Base-by-base conservation (phyloP, 2,888 invertebrate genomes). In the Malacosoma neustria region DNA sequence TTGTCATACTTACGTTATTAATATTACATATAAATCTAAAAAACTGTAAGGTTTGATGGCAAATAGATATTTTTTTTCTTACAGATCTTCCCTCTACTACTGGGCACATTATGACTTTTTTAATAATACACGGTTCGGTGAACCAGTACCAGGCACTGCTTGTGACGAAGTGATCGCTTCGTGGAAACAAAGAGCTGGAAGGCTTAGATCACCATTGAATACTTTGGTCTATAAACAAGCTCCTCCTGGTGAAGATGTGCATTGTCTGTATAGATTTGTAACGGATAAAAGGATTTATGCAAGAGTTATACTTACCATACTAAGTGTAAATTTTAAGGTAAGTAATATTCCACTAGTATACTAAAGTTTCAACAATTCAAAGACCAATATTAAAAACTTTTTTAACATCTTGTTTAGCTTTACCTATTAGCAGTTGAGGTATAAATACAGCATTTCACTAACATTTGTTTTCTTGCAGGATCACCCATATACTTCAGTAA, bases 61-160 rank as follows among this genome's bases (percentile, higher is more conserved):
- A 5, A 4, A 4, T 30, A 30, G 4, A 30, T 5, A 30, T 30
- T 5, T 9, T 7, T 31, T 40, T 35, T 14, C 2, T 54, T 53
- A 2, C 66, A 91, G 91, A 0, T 95, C 95, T n/a, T 96, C 96
- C 0, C 86, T 97, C 9, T 96, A 96, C 74, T 96, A 96, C 68
- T 96, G 96, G 96, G 96, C 96, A 0, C 96, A 96, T 65, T 96
- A 96, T 61, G 96, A 96, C 62, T 96, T 96, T 85, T 96, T 96
- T 80, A 96, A 96, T 71, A 95, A 95, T 57, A 95, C 94, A 0
- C 91, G 92, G 36, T 92, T 93, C 47, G 96, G 96, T 0, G 94
- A 93, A 46, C 92, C 93, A 0, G 92, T 96, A 0, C 89, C 89
- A 0, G 92, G 91, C 12, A 95, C 94, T 0, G 89, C 92, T 3